Conservation (phyloP, 2,888 invertebrate genomes). For the Neria commutata region DNA sequence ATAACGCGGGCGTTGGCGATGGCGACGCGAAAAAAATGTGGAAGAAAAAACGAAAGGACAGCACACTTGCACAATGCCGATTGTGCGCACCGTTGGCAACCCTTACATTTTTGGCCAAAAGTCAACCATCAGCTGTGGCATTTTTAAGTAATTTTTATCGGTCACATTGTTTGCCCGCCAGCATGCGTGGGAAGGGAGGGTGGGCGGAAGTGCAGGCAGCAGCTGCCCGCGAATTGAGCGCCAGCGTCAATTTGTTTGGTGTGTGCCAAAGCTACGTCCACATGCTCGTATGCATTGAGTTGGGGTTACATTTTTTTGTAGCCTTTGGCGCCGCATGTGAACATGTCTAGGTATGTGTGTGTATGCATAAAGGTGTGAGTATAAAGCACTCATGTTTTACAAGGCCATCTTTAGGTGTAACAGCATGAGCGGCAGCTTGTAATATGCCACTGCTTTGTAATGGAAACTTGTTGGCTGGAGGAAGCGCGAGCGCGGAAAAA, state of each 20-base stretch:
- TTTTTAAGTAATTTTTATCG: slow-evolving; percentile 59
- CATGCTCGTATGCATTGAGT: too few relatives aligned
- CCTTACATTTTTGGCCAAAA: slow-evolving; percentile 50
- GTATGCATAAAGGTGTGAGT: slow-evolving; percentile 11
- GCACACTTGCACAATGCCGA: neutral
- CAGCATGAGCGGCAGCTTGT: slow-evolving; percentile 22
- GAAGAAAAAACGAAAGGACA: neutral
- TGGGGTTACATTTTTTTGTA: too few relatives aligned
- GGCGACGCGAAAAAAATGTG: too few relatives aligned
- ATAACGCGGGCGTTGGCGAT: too few relatives aligned
- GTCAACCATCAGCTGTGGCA: slow-evolving; percentile 60
- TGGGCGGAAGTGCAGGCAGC: too few relatives aligned
- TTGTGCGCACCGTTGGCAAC: neutral
- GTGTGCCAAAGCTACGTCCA: too few relatives aligned
- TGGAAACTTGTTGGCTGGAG: too few relatives aligned
- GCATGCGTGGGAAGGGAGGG: neutral
- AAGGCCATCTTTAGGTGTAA: slow-evolving; percentile 27
- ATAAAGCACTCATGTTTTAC: slow-evolving; percentile 30
- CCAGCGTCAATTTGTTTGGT: too few relatives aligned
- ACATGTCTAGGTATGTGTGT: neutral
- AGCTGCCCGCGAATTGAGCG: too few relatives aligned
- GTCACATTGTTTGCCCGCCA: slow-evolving; percentile 24
- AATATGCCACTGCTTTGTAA: slow-evolving; percentile 7
- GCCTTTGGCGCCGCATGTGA: too few relatives aligned
- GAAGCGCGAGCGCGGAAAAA: too few relatives aligned